Evolutionary conservation across 1,140 invertebrate species (phyloP).

Genomic region (Drosophila gunungcola): DNA sequence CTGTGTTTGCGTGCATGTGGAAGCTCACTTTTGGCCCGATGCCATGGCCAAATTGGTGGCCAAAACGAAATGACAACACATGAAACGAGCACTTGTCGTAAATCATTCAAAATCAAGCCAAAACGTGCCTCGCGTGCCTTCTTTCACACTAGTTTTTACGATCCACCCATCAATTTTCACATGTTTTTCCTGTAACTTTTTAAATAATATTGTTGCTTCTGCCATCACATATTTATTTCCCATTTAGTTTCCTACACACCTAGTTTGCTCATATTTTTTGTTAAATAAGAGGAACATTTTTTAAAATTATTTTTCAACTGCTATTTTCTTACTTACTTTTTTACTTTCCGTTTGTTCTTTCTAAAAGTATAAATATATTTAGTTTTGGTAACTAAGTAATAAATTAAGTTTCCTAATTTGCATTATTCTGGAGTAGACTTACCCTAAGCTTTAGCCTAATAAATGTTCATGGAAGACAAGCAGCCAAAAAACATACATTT

Average conservation of each 20-base stretch:
- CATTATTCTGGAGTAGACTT: not conserved
- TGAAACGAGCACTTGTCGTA: conserved; percentile 1
- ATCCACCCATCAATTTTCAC: not conserved
- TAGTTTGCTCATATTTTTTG: no score
- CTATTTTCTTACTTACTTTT: no score
- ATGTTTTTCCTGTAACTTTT: not conserved
- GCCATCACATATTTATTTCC: not conserved
- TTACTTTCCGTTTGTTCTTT: no score
- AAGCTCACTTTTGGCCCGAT: conserved; percentile 7
- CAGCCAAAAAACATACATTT: not conserved
- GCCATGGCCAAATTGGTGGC: conserved; percentile 10
- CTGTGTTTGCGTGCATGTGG: not conserved
- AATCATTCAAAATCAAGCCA: conserved; percentile 5
- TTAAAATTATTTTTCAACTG: no score
- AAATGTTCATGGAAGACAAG: not conserved
- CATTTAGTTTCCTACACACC: not conserved
- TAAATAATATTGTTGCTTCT: no score
- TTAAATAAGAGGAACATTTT: no score
- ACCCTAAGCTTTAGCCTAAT: not conserved
- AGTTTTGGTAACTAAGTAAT: not conserved
- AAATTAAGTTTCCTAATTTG: not conserved
- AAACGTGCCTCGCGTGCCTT: not conserved
- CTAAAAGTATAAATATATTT: not conserved
- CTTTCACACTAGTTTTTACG: conserved; percentile 1
- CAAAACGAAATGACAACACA: conserved; percentile 5